A percentile compares a stretch with the other conserved stretches of the same genome.
Evolutionary conservation across 2,888 invertebrate genomes (phyloP).

Genomic region (Cheilosia grossa): DNA sequence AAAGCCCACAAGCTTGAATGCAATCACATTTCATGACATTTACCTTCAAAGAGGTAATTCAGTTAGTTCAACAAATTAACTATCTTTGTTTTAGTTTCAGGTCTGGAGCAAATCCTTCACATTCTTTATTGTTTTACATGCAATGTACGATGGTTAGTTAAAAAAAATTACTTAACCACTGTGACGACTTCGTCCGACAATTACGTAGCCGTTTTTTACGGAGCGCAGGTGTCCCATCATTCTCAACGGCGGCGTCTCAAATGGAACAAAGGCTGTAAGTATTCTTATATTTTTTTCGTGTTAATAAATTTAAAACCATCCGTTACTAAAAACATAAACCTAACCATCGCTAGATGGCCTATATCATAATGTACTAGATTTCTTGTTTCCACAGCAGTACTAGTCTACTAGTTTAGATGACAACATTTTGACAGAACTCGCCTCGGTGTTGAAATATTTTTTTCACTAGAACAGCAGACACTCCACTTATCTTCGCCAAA

Average conservation of each 20-base stretch:
- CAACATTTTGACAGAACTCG: slow-evolving; percentile 34
- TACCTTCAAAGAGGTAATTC: slow-evolving; percentile 33
- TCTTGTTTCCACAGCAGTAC: neutral
- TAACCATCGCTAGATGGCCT: slow-evolving; percentile 37
- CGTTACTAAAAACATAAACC: neutral
- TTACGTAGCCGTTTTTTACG: too few species aligned
- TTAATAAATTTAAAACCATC: neutral
- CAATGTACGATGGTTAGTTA: slow-evolving; percentile 28
- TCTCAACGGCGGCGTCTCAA: too few species aligned
- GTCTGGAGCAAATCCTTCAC: slow-evolving; percentile 37
- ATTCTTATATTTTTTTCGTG: too few species aligned
- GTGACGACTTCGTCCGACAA: too few species aligned
- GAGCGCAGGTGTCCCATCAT: too few species aligned
- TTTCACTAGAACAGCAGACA: slow-evolving; percentile 2
- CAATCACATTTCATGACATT: slow-evolving; percentile 40
- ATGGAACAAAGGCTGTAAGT: too few species aligned
- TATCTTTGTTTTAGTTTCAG: neutral
- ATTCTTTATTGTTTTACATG: slow-evolving; percentile 35
- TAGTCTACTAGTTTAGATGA: neutral
- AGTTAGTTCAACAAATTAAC: too few species aligned
- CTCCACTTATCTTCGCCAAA: slow-evolving; percentile 4
- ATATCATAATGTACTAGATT: slow-evolving; percentile 16
- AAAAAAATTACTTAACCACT: too few species aligned
- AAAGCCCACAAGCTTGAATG: slow-evolving; percentile 40
- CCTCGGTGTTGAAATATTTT: neutral